Base-by-base conservation (phyloP, 2,888 invertebrate species). In the Brachylomia viminalis region DNA sequence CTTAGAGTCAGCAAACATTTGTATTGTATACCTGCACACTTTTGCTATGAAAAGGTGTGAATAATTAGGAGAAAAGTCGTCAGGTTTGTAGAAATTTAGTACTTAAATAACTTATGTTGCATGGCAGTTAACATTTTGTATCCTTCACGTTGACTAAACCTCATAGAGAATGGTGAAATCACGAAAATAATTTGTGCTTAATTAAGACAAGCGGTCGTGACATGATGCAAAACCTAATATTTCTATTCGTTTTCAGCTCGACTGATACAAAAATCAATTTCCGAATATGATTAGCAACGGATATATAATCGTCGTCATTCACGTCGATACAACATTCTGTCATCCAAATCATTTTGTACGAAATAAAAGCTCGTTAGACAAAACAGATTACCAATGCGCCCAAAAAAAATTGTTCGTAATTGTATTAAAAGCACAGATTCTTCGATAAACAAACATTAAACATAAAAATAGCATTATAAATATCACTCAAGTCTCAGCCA, bases 401-500 rank as follows among this genome's bases (percentile, higher is more conserved):
- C 17, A 68, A 66, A 75, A 61, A 72, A 68, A 68, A 30, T 20
- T 1, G 5, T 33, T 17, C 23, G 30, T 56, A 65, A 56, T 72
- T 65, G 64, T 68, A 69, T 75, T 17, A 56, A 0, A 49, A 54
- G 15, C 30, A 77, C 59, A 65, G 27, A 62, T 72, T 66, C 23
- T 58, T 70, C 30, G 13, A 52, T 45, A 74, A 71, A 84, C 58
- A 62, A 84, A 84, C 54, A 84, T 70, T 67, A 71, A 72, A 73
- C 47, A 49, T 17, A n/a, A n/a, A n/a, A n/a, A 33, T n/a, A 47
- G 30, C 52, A 64, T 68, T 72, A 79, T 74, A 83, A 87, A 87
- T 77, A 79, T 80, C 68, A 68, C 84, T 75, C 75, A 80, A 30
- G 61, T 65, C 49, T 72, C 73, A 83, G 74, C 75, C 77, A 82